Base-by-base conservation (phyloP, 2,113 vertebrate species). In the Leptocoma aspasia region DNA sequence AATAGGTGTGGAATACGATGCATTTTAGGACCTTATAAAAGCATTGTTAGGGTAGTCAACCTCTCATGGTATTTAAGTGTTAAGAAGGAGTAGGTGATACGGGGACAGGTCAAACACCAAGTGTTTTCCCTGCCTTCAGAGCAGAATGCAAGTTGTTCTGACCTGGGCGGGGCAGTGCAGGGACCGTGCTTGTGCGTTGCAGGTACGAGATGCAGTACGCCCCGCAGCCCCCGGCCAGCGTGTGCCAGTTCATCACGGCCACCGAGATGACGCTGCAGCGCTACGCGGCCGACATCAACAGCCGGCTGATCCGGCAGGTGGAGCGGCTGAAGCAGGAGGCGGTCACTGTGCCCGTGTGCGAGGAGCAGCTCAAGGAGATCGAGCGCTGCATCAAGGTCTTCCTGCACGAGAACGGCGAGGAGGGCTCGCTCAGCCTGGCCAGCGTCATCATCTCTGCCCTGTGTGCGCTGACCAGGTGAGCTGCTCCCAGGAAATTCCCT, bases 291-390 rank as follows among this genome's bases (percentile, higher is more conserved):
- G 99, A 99, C 19, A 98, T 98, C 30, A 99, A 99, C 42, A 98
- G 95, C 63, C 96, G 98, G 0, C 98, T 99, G 6, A 96, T 99
- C 93, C 97, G 98, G 84, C 99, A 99, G 84, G 98, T 99, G 50
- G 99, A 99, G 69, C 98, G 99, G 2, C 97, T 99, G 56, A 99
- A 99, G 93, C 98, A 99, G 11, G 99, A 99, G 97, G 99, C 99
- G 0, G 98, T 99, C 16, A 98, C 98, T 0, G 98, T 98, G 4
- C 97, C 98, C 0, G 98, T 98, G 41, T 99, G 99, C 45, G 99
- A 99, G 96, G 99, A 99, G 89, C 99, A 99, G 97, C 94, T 99
- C 83, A 99, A 99, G 95, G 99, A 99, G 98, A 99, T 99, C 15
- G 99, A 99, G 75, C 99, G 98, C 86, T 99, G 99, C 96, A 99